These are phyloP conservation scores for Tupaia chinensis DNA, from an alignment of 2,113 vertebrate genomes.

Conservation along the genomic window DNA sequence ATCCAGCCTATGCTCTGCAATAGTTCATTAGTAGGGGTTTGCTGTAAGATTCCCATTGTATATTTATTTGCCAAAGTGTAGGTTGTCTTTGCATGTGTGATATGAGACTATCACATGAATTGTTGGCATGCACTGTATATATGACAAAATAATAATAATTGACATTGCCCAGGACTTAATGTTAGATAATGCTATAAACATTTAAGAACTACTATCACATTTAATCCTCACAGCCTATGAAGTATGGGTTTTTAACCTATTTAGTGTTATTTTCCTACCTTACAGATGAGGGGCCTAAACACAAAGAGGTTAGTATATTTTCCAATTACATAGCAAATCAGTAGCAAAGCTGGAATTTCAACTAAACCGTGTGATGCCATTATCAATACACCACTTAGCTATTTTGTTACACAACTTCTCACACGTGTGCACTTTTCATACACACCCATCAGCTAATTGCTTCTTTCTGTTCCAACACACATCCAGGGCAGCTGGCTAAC, in stretches of 20 bases:
- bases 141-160: not conserved
- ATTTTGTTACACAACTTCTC: not conserved
- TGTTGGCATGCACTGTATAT: not conserved
- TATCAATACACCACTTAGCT: not conserved
- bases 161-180: not conserved
- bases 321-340: not conserved
- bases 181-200: not conserved
- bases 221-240: not conserved
- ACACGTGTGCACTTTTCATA: accelerated
- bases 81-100: not conserved
- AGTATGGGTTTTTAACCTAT: not conserved
- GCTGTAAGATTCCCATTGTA: not conserved
- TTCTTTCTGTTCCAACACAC: not conserved
- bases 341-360: not conserved
- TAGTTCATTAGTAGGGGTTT: not conserved
- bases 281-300: not conserved
- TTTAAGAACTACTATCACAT: not conserved
- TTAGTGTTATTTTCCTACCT: not conserved
- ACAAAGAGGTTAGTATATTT: not conserved
- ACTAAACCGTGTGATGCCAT: not conserved
- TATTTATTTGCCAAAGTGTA: not conserved
- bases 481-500: not conserved
- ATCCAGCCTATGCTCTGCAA: not conserved
- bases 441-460: not conserved
- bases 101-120: not conserved